Evolutionary conservation across 2,888 invertebrate species (phyloP), one percentile per base, ranked within the genome.

Genomic region (Drosophila testacea): DNA sequence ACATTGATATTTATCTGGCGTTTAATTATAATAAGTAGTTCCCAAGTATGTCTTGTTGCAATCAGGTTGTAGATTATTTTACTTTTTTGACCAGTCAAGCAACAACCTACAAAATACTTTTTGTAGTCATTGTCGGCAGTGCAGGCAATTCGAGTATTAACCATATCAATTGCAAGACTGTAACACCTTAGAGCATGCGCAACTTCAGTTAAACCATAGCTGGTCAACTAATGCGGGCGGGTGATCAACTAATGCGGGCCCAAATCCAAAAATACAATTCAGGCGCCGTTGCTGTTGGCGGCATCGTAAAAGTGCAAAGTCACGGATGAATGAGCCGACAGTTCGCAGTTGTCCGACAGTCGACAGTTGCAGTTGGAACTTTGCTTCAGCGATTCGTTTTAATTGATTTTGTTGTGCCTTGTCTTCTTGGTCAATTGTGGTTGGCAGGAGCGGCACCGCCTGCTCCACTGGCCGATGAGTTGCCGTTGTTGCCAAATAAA

Each of bases 361-460:
- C 65, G 13, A 62, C 6, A 56, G 48, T 47, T 46, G 65, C 22
- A n/a, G 55, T 42, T 27, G 85, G 85, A 85, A 85, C 85, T 85
- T 69, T 89, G 85, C 89, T 89, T 81, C 88, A 80, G 46, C 82
- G 89, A 78, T 55, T 82, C 75, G 80, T 81, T 85, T 89, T 89
- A 89, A 89, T 85, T 85, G 84, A 85, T 87, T 85, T 85, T 86
- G 71, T 67, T 79, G 69, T 61, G 51, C 48, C 52, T 51, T 38
- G 59, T 30, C 38, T 13, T 42, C 66, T 64, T 76, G 65, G 67
- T 54, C 61, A 61, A 68, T 63, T 63, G 83, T 68, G 41, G 61
- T 22, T 22, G 59, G 10, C 22, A 42, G 42, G 42, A 42, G 42
- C 41, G 4, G 4, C 9, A 42, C 10, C 22, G 4, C 42, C 41